Base-by-base conservation (phyloP, 2,797 vertebrate species). In the Notamacropus eugenii region DNA sequence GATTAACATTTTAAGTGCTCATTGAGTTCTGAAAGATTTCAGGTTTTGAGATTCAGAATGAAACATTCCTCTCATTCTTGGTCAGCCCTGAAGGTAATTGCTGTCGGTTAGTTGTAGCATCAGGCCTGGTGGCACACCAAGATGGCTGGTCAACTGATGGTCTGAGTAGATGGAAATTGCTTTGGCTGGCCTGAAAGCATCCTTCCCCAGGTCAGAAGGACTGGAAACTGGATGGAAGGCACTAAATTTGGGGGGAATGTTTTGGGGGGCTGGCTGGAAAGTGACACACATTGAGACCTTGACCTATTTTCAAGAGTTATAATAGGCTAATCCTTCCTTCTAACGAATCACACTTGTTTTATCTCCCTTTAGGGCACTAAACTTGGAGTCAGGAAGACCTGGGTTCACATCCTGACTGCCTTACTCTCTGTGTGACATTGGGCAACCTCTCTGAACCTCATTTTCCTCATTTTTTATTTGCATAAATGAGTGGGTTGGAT, bases 181-280 rank as follows among this genome's bases (percentile, higher is more conserved):
- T 67, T n/a, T 0, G 5, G 11, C 0, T 0, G 93, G 5, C 5
- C 0, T 0, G 0, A 62, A 13, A 52, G 87, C n/a, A 54, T 52
- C 93, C 13, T 19, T 55, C 93, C 74, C 67, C 3, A 1, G 40
- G 24, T 74, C 22, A 27, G 74, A 40, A 87, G 40, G 9, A 27
- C 74, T 87, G 74, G 74, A 9, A 46, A 27, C 40, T 87, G 10
- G 40, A 27, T 50, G 40, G 74, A 27, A 87, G 40, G 40, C 24
- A 12, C 24, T 50, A 22, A 50, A 87, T 28, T 82, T 11, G 74
- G 8, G 22, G 22, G 22, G 74, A 46, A 3, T 10, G 3, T 24
- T 67, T 87, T 19, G 67, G n/a, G 40, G 74, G 74, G 52, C 52
- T 52, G 52, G 3, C 5, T 46, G 40, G 9, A 50, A 46, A 24